Conservation (phyloP, 2,888 invertebrate species). For the Eucera pruinosa region DNA sequence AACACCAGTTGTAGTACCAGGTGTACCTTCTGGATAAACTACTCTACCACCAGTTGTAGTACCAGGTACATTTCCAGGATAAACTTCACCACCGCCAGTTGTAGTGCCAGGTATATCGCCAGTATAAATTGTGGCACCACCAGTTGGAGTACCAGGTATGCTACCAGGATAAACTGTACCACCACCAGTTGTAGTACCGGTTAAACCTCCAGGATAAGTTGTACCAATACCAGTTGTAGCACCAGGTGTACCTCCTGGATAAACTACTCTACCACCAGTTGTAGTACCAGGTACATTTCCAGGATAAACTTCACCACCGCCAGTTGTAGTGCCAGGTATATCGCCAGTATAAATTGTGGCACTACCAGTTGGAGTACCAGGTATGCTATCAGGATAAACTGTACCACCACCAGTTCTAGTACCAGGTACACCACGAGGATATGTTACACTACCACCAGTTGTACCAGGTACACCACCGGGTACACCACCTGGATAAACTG, state of each 20-base stretch:
- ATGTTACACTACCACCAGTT: too few species aligned
- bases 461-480: neutral
- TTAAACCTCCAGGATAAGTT: constrained; percentile 11
- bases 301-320: constrained; percentile 31
- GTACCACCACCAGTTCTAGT: neutral
- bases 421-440: constrained; percentile 22
- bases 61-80: constrained; percentile 15
- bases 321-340: constrained; percentile 29
- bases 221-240: constrained; percentile 36
- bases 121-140: too few species aligned
- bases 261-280: neutral
- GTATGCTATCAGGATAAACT: neutral
- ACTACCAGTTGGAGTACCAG: constrained; percentile 19
- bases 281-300: constrained; percentile 48
- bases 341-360: neutral
- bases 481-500: constrained; percentile 17
- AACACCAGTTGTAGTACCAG: constrained; percentile 23
- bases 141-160: too few species aligned
- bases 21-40: too few species aligned
- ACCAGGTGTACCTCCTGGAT: constrained; percentile 41
- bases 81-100: too few species aligned
- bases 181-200: constrained; percentile 37
- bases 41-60: neutral
- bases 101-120: constrained; percentile 19
- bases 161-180: constrained; percentile 14